phyloP scores from a whole-genome alignment of 1,140 invertebrate genomes.

The Drepana arcuata region DNA sequence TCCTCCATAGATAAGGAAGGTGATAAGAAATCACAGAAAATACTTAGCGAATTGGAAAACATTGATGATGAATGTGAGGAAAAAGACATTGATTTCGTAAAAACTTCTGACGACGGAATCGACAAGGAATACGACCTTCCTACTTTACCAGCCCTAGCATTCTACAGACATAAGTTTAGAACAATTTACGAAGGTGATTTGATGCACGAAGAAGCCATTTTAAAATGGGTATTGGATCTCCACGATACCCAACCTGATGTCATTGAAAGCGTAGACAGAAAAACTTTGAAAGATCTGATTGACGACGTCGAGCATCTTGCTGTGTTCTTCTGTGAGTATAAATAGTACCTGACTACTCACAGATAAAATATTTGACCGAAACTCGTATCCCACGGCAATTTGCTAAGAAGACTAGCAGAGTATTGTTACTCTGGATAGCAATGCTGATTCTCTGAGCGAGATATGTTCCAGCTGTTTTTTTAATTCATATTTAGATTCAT shows the following conservation, averaged over 20 bases:
- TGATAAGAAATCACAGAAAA: constrained; percentile 91
- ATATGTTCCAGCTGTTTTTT: no score
- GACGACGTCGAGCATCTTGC: constrained; percentile 92
- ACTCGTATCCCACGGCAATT: no score
- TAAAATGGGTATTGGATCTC: constrained; percentile 91
- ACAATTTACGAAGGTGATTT: constrained; percentile 90
- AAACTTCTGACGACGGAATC: constrained; percentile 91
- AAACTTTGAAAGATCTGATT: constrained; percentile 90
- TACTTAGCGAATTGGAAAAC: constrained; percentile 91
- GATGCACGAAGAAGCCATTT: constrained; percentile 91
- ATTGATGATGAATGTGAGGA: constrained; percentile 96
- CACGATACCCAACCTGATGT: constrained; percentile 89
- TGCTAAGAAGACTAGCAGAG: no score
- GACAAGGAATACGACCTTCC: constrained; percentile 92
- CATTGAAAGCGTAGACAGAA: constrained; percentile 92
- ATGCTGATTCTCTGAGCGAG: no score
- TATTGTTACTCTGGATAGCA: no score
- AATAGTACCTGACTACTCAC: no score
- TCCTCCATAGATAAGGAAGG: constrained; percentile 88
- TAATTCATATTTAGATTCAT: no score
- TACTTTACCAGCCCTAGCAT: constrained; percentile 86
- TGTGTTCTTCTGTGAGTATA: constrained; percentile 91
- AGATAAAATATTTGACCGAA: no score
- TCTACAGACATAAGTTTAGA: constrained; percentile 92
- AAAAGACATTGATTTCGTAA: constrained; percentile 93